Percentiles rank a stretch among this genome's conserved stretches.
Evolutionary conservation across 2,113 vertebrate genomes (phyloP).

Genomic region (Ivindomyrus marchei): DNA sequence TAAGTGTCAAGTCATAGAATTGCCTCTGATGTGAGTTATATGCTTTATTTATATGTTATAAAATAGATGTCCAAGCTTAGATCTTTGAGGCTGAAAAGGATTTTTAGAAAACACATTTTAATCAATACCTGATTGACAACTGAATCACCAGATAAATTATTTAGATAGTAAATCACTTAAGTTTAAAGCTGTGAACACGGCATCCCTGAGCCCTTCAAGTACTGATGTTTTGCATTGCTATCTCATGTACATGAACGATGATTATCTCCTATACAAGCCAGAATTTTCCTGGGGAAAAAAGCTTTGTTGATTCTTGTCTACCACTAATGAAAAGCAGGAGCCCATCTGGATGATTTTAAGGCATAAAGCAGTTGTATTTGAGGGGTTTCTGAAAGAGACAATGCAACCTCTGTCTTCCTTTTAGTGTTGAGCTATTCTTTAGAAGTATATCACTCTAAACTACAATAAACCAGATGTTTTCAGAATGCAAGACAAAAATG

Average conservation of each 20-base stretch:
- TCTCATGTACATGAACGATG: neutral
- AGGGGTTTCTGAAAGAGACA: neutral
- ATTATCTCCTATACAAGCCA: neutral
- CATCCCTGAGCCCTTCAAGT: neutral
- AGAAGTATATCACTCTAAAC: neutral
- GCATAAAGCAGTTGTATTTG: neutral
- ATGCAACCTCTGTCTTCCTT: conserved; percentile 4
- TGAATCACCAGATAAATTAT: neutral
- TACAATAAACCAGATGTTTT: conserved; percentile 7
- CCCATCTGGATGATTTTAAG: conserved; percentile 5
- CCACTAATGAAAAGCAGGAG: neutral
- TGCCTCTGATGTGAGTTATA: neutral
- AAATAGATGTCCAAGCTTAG: neutral
- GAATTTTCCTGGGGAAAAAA: neutral
- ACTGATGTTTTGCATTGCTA: neutral
- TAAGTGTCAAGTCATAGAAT: neutral
- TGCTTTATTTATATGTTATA: neutral
- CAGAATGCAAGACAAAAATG: neutral
- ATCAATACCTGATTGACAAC: neutral
- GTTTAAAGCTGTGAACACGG: neutral
- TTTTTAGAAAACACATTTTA: neutral
- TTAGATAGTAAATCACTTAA: neutral
- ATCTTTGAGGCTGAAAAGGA: neutral
- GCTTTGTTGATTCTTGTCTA: neutral
- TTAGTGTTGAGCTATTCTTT: neutral